Evolutionary conservation across 2,888 invertebrate genomes (phyloP), one percentile per base, ranked within the genome.

Genomic region (Oscheius myriophilus): DNA sequence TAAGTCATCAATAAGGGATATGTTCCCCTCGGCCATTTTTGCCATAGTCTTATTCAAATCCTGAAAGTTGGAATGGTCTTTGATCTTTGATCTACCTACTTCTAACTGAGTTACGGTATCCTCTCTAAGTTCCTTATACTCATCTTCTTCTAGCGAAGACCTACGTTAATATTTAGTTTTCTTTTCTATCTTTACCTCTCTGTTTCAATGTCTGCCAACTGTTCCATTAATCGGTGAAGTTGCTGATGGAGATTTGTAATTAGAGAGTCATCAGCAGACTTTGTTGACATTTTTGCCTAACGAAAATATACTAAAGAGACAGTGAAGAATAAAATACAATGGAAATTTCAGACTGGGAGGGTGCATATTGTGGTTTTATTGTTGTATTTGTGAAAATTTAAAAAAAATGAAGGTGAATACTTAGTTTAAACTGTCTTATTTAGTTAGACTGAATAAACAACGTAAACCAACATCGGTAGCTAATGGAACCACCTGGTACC

Each of bases 191-290:
- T 26, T 39, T 18, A 92, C 92, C 89, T 91, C 89, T 90, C 90
- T 82, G 90, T 90, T 85, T 92, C 92, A 70, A 92, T 88, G 87
- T 92, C 92, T 55, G 90, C 88, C 54, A 92, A 86, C 85, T 92
- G 92, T 81, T 91, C 90, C 52, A 92, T 89, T 54, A 92, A 87
- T 70, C 92, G 88, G 74, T 91, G 91, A 55, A 92, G 85, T 83
- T 92, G 92, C 79, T 90, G 90, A 85, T 91, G 90, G 43, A 92
- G 86, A 87, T 92, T 92, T 75, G 46, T 12, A 16, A 65, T 46
- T 14, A 65, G 39, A 2, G 57, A 18, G 12, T 12, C 4, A 39
- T 65, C 51, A 9, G 54, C 21, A n/a, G 41, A 23, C 14, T 25
- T 46, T 2, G 45, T 59, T 41, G 16, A 54, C 26, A 25, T 23